A percentile compares a stretch with the other conserved stretches of the same genome.
Conservation (phyloP, 2,113 vertebrate species). For the Melanerpes aurifrons region DNA sequence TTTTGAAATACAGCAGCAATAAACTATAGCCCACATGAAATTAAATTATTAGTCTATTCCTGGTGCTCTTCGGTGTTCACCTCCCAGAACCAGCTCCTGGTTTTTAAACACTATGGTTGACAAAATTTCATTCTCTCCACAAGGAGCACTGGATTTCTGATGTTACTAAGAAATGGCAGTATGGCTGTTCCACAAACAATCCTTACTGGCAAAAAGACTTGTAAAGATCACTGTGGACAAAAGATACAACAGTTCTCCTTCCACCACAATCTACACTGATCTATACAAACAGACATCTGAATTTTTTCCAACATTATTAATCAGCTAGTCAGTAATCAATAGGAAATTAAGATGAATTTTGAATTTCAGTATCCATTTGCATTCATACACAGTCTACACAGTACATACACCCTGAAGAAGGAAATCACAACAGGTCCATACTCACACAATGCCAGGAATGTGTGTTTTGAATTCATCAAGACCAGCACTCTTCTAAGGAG, state of each 20-base stretch:
- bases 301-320: background rate
- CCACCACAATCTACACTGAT: background rate
- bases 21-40: background rate
- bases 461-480: constrained; percentile 98
- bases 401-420: background rate
- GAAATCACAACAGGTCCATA: constrained; percentile 41
- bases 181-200: background rate
- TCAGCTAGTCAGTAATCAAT: background rate
- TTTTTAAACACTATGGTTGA: background rate
- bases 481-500: constrained; percentile 94
- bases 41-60: background rate
- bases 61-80: background rate
- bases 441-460: constrained; percentile 97
- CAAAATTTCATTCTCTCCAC: background rate
- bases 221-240: background rate
- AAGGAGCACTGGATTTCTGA: background rate
- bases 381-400: background rate
- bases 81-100: background rate
- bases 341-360: background rate
- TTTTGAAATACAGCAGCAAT: background rate
- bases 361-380: fast-evolving
- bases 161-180: background rate
- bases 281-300: background rate
- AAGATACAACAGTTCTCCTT: background rate
- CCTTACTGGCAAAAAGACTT: background rate